These are phyloP conservation scores for Ligdia adustata DNA, from an alignment of 2,888 invertebrate genomes.

Conservation along the genomic window DNA sequence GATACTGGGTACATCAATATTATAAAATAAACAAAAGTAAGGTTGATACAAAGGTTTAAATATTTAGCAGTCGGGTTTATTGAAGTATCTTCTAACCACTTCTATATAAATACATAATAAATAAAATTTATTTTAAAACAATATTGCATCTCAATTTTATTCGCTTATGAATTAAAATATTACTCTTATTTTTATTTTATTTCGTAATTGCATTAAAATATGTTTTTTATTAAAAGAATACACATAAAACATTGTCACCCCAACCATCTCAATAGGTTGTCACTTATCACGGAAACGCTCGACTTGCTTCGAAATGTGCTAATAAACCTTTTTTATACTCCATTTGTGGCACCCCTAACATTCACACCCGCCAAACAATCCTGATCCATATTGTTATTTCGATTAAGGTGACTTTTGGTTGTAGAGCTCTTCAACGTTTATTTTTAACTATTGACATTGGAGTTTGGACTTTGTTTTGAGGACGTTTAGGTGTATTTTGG, in stretches of 20 bases:
- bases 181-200: no score
- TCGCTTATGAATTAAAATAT: no score
- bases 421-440: not conserved
- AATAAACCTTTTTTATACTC: constrained; percentile 73
- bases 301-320: constrained; percentile 69
- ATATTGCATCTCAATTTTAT: no score
- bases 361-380: constrained; percentile 25
- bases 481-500: not conserved
- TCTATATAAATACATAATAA: no score
- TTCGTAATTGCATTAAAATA: no score
- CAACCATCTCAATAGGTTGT: constrained; percentile 65
- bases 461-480: not conserved
- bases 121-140: no score
- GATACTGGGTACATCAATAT: no score
- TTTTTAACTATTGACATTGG: not conserved
- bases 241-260: constrained; percentile 45
- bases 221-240: no score
- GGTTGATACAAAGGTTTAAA: no score
- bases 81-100: no score
- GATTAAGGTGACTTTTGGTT: constrained; percentile 9
- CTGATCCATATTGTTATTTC: constrained; percentile 17
- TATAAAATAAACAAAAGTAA: no score
- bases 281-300: constrained; percentile 71
- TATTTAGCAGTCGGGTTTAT: no score
- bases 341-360: constrained; percentile 46